Evolutionary conservation across 2,113 vertebrate species (phyloP), one percentile per base, ranked within the genome.

Genomic region (Riparia riparia): DNA sequence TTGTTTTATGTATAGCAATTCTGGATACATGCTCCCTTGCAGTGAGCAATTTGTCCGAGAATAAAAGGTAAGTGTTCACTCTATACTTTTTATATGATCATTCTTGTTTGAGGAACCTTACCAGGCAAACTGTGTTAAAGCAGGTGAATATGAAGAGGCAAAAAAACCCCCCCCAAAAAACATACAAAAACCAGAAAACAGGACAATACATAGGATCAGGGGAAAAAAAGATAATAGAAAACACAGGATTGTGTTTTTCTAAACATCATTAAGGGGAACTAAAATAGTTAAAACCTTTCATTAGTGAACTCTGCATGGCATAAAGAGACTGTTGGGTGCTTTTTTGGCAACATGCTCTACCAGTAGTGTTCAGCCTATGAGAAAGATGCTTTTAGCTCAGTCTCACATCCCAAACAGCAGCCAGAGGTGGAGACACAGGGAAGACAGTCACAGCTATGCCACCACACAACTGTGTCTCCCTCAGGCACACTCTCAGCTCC

Each of bases 1-100:
- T 82, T 94, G 63, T 87, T 96, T 96, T 96, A 95, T 91, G 90
- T 92, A 86, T 25, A 79, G 92, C 76, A 88, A 72, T 96, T 88
- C 64, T 81, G 49, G 54, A 86, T 78, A 96, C 79, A 60, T 56
- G 90, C 84, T 90, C 76, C 37, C 56, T 95, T n/a, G 54, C 6
- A 1, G 94, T 77, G 60, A 84, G 74, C 73, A 91, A 95, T 91
- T 96, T 92, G 84, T 84, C 92, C 49, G 66, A 63, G 63, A 87
- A 91, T 94, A 94, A 97, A 96, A 93, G 63, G 34, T 70, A 92
- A 92, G 54, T 93, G 61, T 58, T 76, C 41, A 45, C 83, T 80
- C 81, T 95, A 58, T 19, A 90, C 45, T 78, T 91, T 95, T 91
- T 84, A 94, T 90, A 56, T 44, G 47, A 71, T 44, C 56, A 17